Evolutionary conservation across 2,113 vertebrate species (phyloP).

Genomic region (Silurus meridionalis): DNA sequence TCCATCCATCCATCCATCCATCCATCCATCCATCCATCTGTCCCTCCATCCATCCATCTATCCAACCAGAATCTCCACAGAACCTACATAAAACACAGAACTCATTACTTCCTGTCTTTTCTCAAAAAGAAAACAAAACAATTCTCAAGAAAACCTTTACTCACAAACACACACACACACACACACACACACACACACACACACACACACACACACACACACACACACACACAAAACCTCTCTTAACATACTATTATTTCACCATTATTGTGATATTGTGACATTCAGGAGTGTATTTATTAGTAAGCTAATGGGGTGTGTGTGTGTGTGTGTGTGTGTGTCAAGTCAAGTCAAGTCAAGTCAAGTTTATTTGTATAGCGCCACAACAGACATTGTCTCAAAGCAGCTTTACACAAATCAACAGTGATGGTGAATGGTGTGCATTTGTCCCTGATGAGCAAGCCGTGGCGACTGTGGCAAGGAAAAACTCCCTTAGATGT

Average conservation of each 20-base stretch:
- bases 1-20: too few species aligned
- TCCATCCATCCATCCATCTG: too few species aligned
- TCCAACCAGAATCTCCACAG: too few species aligned
- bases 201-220: constrained; percentile 62
- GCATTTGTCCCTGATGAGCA: too few species aligned
- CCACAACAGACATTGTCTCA: too few species aligned
- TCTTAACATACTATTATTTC: constrained; percentile 63
- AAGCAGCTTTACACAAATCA: too few species aligned
- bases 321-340: background rate
- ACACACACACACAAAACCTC: too few species aligned
- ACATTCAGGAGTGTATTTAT: constrained; percentile 75
- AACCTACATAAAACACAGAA: background rate
- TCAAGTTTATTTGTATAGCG: background rate
- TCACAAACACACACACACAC: background rate
- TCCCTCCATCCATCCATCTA: too few species aligned
- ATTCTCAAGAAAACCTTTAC: background rate
- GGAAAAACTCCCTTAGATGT: too few species aligned
- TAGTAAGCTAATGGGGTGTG: constrained; percentile 69
- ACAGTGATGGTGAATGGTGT: too few species aligned
- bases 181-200: constrained; percentile 11
- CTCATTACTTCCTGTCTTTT: background rate
- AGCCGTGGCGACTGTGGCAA: too few species aligned
- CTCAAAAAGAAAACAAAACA: background rate
- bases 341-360: too few species aligned
- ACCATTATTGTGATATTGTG: constrained; percentile 67